phyloP scores from a whole-genome alignment of 2,888 invertebrate species.

The Invenusta paracnida region DNA sequence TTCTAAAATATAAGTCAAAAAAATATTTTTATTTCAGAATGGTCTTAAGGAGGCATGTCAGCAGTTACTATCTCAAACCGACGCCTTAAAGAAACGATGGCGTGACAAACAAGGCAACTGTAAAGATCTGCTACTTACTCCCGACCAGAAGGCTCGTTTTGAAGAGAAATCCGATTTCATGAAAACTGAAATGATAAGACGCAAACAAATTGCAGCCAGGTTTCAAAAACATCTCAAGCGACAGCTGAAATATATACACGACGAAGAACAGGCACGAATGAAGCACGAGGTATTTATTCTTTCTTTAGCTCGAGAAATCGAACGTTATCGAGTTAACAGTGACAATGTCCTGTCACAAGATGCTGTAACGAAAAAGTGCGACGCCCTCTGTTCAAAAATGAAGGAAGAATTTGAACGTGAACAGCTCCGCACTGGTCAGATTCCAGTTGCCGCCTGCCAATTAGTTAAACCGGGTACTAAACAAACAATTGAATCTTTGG shows the following conservation, averaged over 20 bases:
- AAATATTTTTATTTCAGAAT: slow-evolving; percentile 47
- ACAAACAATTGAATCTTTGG: not conserved
- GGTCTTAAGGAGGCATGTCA: slow-evolving; percentile 54
- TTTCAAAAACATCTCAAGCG: slow-evolving; percentile 50
- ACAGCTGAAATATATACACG: slow-evolving; percentile 49
- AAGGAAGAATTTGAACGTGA: slow-evolving; percentile 1
- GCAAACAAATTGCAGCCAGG: slow-evolving; percentile 52
- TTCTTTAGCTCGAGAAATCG: not conserved
- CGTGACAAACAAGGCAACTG: slow-evolving; percentile 54
- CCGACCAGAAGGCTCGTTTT: slow-evolving; percentile 52
- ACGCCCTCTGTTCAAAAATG: not conserved
- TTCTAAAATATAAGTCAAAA: no score
- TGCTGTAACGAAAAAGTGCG: not conserved
- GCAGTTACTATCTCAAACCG: slow-evolving; percentile 54
- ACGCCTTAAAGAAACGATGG: slow-evolving; percentile 57
- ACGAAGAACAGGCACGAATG: slow-evolving; percentile 52
- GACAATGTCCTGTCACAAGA: not conserved
- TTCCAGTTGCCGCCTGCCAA: not conserved
- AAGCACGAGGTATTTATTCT: slow-evolving; percentile 48
- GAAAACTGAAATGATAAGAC: slow-evolving; percentile 53
- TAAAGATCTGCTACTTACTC: slow-evolving; percentile 50
- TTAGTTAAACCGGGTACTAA: not conserved
- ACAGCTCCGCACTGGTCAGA: not conserved
- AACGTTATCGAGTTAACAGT: not conserved
- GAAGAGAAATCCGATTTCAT: slow-evolving; percentile 51